Percentiles rank a stretch among this genome's conserved stretches.
Conservation (phyloP, 2,113 vertebrate genomes). For the Cyprinodon brontotheroides region DNA sequence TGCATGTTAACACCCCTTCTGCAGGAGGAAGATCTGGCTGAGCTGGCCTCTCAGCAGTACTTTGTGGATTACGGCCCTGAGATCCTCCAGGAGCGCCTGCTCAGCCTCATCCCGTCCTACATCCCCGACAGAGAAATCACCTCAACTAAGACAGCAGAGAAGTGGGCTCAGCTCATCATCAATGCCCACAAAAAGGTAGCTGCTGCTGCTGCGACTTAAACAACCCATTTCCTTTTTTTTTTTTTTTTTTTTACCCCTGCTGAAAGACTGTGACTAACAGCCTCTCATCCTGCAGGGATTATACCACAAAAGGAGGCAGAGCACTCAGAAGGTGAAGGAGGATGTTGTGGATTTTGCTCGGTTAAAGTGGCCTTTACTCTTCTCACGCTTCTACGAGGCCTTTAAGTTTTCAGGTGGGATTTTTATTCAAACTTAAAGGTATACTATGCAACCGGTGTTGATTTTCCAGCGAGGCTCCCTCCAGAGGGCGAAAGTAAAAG, state of each 20-base stretch:
- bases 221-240: neutral
- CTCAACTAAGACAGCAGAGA: conserved; percentile 88
- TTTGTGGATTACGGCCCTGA: conserved; percentile 93
- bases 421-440: too few relatives aligned
- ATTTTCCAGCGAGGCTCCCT: too few relatives aligned
- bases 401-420: conserved; percentile 93
- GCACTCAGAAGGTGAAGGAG: conserved; percentile 92
- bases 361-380: conserved; percentile 98
- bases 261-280: neutral
- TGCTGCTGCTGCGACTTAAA: fast-evolving
- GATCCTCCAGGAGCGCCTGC: conserved; percentile 89
- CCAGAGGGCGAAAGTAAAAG: too few relatives aligned
- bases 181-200: conserved; percentile 93
- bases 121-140: conserved; percentile 95
- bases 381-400: conserved; percentile 98
- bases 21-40: conserved; percentile 95
- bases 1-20: neutral
- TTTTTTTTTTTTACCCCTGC: too few relatives aligned
- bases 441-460: too few relatives aligned
- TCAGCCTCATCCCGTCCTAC: conserved; percentile 94
- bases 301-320: conserved; percentile 88
- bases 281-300: conserved; percentile 79
- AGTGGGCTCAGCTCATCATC: conserved; percentile 92
- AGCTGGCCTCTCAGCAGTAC: conserved; percentile 96
- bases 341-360: conserved; percentile 97